Evolutionary conservation across 1,140 invertebrate genomes (phyloP).

Genomic region (Harlomillsia oculata): DNA sequence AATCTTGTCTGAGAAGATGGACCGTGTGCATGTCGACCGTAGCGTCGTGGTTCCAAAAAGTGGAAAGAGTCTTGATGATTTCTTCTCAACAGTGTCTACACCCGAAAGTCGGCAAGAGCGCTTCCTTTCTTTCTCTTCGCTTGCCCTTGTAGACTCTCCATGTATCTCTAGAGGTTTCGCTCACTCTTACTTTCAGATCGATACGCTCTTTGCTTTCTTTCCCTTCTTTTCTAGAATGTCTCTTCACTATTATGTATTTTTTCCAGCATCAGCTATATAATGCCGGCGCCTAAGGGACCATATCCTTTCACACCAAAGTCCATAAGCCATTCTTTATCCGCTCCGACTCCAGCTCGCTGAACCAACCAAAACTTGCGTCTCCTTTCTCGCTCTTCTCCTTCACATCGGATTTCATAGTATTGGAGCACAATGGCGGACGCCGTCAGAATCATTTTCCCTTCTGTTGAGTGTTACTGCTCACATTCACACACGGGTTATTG

Average conservation of each 20-base stretch:
- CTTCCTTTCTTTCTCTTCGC: not conserved
- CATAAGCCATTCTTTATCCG: conserved; percentile 28
- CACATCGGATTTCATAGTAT: conserved; percentile 1
- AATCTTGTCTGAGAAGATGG: too few relatives aligned
- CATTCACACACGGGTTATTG: not conserved
- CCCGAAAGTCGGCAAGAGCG: too few relatives aligned
- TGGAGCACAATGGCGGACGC: too few relatives aligned
- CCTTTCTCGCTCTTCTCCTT: not conserved
- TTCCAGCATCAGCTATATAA: conserved; percentile 15
- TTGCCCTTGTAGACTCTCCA: not conserved
- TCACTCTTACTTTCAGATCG: conserved; percentile 3
- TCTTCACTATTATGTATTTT: conserved; percentile 14
- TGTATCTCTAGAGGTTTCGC: not conserved
- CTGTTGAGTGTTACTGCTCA: too few relatives aligned
- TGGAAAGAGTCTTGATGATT: too few relatives aligned
- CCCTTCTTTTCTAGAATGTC: not conserved
- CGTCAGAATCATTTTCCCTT: too few relatives aligned
- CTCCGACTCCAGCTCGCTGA: conserved; percentile 7
- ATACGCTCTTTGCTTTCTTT: conserved; percentile 3
- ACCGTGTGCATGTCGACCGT: too few relatives aligned
- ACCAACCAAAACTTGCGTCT: conserved; percentile 4
- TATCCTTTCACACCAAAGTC: conserved; percentile 27
- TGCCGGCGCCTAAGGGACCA: conserved; percentile 22
- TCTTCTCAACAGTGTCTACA: too few relatives aligned
- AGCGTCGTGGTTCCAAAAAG: too few relatives aligned